Percentiles rank a stretch among this genome's conserved stretches.
Evolutionary conservation across 2,113 vertebrate species (phyloP).

Genomic region (Rattus norvegicus): DNA sequence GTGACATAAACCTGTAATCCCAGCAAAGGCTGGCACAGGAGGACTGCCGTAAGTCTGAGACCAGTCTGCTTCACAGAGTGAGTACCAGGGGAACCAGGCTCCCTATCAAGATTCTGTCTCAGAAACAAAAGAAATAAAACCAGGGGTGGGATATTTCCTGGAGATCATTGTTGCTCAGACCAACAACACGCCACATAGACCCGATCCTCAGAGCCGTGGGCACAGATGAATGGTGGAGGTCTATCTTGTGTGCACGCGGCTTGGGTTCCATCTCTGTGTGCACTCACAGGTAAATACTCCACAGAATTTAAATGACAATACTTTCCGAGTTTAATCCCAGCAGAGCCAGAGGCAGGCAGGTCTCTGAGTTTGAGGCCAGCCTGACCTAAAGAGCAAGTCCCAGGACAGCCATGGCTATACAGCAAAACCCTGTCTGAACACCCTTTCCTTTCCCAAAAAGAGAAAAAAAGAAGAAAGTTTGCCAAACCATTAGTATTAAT

Average conservation of each 20-base stretch:
- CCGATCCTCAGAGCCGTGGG: too few relatives aligned
- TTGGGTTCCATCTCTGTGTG: too few relatives aligned
- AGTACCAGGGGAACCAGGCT: not conserved
- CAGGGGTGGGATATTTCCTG: too few relatives aligned
- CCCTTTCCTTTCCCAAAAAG: too few relatives aligned
- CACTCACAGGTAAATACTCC: not conserved
- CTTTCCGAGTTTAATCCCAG: not conserved
- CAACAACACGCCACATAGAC: too few relatives aligned
- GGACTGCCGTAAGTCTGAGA: too few relatives aligned
- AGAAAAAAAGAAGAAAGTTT: not conserved
- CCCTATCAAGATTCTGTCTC: not conserved
- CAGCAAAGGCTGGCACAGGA: too few relatives aligned
- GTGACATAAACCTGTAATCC: too few relatives aligned
- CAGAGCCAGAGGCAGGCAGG: not conserved
- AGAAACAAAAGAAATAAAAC: not conserved
- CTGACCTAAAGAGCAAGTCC: not conserved
- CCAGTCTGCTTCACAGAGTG: not conserved
- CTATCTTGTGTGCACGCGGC: too few relatives aligned
- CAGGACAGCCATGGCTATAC: too few relatives aligned
- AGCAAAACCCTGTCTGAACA: too few relatives aligned
- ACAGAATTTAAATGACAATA: not conserved
- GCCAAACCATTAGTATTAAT: conserved; percentile 9
- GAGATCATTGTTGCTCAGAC: not conserved
- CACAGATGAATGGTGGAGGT: not conserved
- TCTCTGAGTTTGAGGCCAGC: not conserved